A percentile compares a stretch with the other conserved stretches of the same genome.
These are phyloP conservation scores for Tor tambroides DNA, from an alignment of 2,113 vertebrate genomes.

Conservation along the genomic window DNA sequence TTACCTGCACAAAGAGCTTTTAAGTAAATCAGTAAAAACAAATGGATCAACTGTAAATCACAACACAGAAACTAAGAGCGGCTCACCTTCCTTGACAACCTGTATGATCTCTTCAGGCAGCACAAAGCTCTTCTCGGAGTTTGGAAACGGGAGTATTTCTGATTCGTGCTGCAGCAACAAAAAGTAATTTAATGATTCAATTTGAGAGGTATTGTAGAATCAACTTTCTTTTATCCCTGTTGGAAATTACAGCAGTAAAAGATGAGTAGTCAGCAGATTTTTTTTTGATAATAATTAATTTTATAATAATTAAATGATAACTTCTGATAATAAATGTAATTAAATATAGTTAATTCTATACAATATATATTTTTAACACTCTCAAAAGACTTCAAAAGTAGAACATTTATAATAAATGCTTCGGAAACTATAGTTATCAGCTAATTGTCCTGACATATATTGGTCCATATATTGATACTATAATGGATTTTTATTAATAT, in stretches of 20 bases:
- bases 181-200: neutral
- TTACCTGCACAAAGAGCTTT: slow-evolving; percentile 79
- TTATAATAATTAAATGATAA: neutral
- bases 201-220: neutral
- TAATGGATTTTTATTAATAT: too few species aligned
- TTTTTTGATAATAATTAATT: neutral
- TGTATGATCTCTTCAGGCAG: slow-evolving; percentile 97
- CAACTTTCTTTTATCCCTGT: neutral
- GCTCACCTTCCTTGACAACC: slow-evolving; percentile 96
- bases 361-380: neutral
- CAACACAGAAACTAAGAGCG: neutral
- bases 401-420: too few species aligned
- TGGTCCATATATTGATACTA: too few species aligned
- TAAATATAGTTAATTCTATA: neutral
- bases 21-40: neutral
- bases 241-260: neutral
- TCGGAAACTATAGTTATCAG: too few species aligned
- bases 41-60: neutral
- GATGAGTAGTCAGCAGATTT: too few species aligned
- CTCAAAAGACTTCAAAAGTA: too few species aligned
- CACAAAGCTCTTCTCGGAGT: slow-evolving; percentile 92
- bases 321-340: neutral
- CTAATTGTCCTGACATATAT: too few species aligned
- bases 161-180: slow-evolving; percentile 86
- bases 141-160: slow-evolving; percentile 95